Base-by-base conservation (phyloP, 1,140 invertebrate species). In the Nasonia giraulti region DNA sequence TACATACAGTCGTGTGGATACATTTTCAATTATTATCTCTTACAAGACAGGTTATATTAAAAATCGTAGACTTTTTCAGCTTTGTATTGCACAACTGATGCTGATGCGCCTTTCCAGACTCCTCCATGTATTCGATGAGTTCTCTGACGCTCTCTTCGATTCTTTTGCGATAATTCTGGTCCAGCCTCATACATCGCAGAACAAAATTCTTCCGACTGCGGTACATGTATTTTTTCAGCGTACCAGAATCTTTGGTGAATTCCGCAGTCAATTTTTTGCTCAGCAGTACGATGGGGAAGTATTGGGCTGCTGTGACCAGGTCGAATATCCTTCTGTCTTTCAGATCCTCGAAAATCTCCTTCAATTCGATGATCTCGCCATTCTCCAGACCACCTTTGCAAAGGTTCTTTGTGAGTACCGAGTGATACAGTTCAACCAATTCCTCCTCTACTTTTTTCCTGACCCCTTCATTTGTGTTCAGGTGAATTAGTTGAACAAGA, bases 121-220 rank as follows among this genome's bases (percentile, higher is more conserved):
- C 17, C 8, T 79, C 27, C 62, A 83, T 78, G 47, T 12, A 83
- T 17, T 83, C 66, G 10, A 83, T 78, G 2, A 83, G 23, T 31
- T 83, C 82, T 27, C 2, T 17, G 7, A 83, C 82, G 10, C 17
- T 8, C 12, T 78, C 62, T 31, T 83, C 62, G 1, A 83, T 68
- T 71, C n/a, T 68, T 11, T 10, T 14, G 8, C 62, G 14, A 50
- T 83, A 83, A 17, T 75, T 27, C 14, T 68, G 5, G 31, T 78
- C 75, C 1, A 10, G 2, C 7, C 69, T 20, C 82, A 83, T 83
- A 12, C 20, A 23, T 44, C n/a, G 11, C 3, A 78, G n/a, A n/a
- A 83, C 75, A 12, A 83, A 78, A 33, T 83, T 75, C 40, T 66
- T 78, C 2, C 82, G 74, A 50, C 75, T 83, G 1, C 4, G 37